Evolutionary conservation across 2,113 vertebrate species (phyloP).

Genomic region (Garra rufa): DNA sequence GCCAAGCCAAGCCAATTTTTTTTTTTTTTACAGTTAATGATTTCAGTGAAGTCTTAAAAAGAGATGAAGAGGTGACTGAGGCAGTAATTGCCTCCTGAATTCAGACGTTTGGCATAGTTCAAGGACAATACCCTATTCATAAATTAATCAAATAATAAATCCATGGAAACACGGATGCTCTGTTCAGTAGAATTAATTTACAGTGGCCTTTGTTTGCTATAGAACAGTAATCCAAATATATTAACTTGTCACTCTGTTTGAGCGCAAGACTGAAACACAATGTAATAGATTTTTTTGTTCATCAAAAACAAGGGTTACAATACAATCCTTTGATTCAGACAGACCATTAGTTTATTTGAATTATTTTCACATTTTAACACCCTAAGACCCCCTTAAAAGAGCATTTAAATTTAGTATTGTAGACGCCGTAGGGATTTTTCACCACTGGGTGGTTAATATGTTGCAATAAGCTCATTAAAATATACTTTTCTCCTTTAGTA

Average conservation of each 20-base stretch:
- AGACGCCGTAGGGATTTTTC: not conserved
- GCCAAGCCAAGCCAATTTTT: not conserved
- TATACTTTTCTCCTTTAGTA: not conserved
- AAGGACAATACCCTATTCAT: constrained; percentile 36
- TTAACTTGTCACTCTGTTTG: constrained; percentile 18
- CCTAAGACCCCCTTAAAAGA: not conserved
- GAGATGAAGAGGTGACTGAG: constrained; percentile 10
- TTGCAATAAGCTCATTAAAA: constrained; percentile 26
- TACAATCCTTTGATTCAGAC: not conserved
- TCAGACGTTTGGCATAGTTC: constrained; percentile 1
- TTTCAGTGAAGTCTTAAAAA: constrained; percentile 19
- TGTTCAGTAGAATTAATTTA: constrained; percentile 33
- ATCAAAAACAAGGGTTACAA: not conserved
- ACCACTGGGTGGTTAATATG: not conserved
- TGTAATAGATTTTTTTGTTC: not conserved
- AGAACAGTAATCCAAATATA: constrained; percentile 10
- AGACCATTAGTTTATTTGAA: not conserved
- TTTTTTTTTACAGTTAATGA: not conserved
- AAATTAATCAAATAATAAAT: constrained; percentile 13
- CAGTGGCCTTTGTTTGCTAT: constrained; percentile 26
- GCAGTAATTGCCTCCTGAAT: constrained; percentile 20
- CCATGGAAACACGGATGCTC: constrained; percentile 8
- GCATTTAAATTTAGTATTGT: not conserved
- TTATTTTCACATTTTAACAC: not conserved
- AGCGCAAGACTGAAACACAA: not conserved